A percentile compares a stretch with the other conserved stretches of the same genome.
phyloP scores from a whole-genome alignment of 2,113 vertebrate species.

The Acrocephalus arundinaceus region DNA sequence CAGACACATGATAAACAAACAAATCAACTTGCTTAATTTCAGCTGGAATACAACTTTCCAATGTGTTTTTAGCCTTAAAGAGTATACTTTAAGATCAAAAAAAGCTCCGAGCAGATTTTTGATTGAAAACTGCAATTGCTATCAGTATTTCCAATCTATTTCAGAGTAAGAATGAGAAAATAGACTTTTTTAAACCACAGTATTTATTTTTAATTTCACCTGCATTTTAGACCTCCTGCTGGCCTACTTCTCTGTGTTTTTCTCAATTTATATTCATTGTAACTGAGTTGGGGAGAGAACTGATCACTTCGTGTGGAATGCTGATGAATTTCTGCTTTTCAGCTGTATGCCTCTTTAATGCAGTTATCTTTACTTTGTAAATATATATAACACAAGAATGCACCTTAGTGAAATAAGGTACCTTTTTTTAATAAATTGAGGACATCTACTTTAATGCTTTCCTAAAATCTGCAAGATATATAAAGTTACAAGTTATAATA shows the following conservation, averaged over 20 bases:
- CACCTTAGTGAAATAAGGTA: not conserved
- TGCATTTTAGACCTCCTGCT: not conserved
- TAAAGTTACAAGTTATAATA: not conserved
- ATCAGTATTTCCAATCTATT: constrained; percentile 1
- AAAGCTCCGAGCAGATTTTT: not conserved
- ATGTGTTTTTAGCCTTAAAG: not conserved
- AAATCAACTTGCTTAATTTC: not conserved
- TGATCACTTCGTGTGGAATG: not conserved
- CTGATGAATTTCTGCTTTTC: not conserved
- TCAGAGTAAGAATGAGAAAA: constrained; percentile 13
- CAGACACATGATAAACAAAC: not conserved
- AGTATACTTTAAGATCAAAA: not conserved
- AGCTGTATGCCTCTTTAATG: not conserved
- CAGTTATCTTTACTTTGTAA: not conserved
- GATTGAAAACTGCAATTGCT: not conserved
- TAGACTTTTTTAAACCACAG: not conserved
- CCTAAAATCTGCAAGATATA: not conserved
- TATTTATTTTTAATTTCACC: constrained; percentile 50
- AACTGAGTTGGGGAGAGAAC: not conserved
- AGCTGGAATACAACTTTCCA: not conserved
- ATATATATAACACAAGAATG: not conserved
- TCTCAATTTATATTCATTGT: constrained; percentile 14
- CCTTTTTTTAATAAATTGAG: not conserved
- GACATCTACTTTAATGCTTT: not conserved
- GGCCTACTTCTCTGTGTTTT: not conserved